These are phyloP conservation scores for Rhegmatorhina hoffmannsi DNA, from an alignment of 2,113 vertebrate species.

Conservation along the genomic window DNA sequence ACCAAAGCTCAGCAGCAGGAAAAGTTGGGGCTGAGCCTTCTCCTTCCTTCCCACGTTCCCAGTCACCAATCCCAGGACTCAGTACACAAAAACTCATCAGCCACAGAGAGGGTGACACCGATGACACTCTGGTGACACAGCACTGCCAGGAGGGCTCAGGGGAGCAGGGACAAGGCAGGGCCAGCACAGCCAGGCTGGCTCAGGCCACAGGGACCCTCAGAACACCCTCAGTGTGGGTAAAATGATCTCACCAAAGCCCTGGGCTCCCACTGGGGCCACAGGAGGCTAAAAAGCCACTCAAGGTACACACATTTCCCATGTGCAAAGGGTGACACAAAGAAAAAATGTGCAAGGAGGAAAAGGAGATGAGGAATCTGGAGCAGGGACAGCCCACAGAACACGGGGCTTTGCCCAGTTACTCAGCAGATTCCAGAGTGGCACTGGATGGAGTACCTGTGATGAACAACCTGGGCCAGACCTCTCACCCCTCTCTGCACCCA, in stretches of 20 bases:
- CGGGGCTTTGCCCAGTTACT: not conserved
- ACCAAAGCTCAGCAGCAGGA: not conserved
- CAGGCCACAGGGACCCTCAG: not conserved
- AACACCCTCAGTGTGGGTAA: fast-evolving
- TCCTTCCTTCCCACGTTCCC: not conserved
- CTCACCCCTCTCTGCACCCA: not conserved
- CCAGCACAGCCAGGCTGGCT: not conserved
- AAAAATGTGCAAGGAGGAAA: not conserved
- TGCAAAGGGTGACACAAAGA: not conserved
- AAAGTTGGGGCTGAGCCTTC: not conserved
- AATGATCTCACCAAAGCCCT: not conserved
- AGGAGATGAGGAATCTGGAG: not conserved
- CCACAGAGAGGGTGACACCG: not conserved
- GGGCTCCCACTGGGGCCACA: not conserved
- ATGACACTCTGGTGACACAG: too few relatives aligned
- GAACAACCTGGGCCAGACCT: not conserved
- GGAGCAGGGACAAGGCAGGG: not conserved
- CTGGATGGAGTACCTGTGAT: not conserved
- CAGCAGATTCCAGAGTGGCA: not conserved
- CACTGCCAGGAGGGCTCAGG: not conserved
- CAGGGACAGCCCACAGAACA: not conserved
- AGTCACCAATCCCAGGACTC: not conserved
- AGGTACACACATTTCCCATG: not conserved
- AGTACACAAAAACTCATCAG: fast-evolving
- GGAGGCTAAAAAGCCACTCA: not conserved